A percentile compares a stretch with the other conserved stretches of the same genome.
Evolutionary conservation across 2,797 vertebrate species (phyloP).

Genomic region (Taenioides sp.): DNA sequence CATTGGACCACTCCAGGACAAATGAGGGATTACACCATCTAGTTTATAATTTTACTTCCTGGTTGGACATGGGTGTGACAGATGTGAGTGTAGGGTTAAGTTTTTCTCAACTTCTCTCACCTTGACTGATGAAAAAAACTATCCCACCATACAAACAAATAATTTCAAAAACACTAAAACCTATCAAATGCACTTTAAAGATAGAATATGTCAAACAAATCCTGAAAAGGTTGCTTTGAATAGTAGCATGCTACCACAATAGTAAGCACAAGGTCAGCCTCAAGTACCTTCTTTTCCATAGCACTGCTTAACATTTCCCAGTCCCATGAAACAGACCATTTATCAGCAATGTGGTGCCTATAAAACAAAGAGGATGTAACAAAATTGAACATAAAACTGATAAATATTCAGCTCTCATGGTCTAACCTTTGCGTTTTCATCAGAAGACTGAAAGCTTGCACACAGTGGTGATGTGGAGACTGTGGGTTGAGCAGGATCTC

Average conservation of each 20-base stretch:
- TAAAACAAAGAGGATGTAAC: conserved; percentile 28
- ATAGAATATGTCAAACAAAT: neutral
- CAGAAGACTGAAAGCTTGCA: conserved; percentile 86
- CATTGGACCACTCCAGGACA: no score
- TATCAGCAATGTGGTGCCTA: conserved; percentile 87
- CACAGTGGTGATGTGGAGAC: conserved; percentile 65
- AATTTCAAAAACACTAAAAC: neutral
- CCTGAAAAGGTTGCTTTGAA: neutral
- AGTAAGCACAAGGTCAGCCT: no score
- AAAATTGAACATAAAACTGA: neutral
- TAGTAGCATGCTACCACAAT: neutral
- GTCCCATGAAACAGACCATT: conserved; percentile 84
- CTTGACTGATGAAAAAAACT: no score
- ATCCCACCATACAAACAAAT: neutral
- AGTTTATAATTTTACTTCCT: no score
- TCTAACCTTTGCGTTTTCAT: conserved; percentile 91
- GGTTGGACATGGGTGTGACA: no score
- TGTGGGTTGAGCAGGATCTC: conserved; percentile 81
- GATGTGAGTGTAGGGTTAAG: no score
- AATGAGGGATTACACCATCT: no score
- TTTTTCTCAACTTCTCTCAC: no score
- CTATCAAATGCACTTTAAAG: no score
- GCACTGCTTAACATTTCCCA: conserved; percentile 85
- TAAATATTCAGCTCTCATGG: neutral
- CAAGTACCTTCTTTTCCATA: conserved; percentile 84